phyloP scores from a whole-genome alignment of 2,113 vertebrate genomes.

The Pygoscelis adeliae region DNA sequence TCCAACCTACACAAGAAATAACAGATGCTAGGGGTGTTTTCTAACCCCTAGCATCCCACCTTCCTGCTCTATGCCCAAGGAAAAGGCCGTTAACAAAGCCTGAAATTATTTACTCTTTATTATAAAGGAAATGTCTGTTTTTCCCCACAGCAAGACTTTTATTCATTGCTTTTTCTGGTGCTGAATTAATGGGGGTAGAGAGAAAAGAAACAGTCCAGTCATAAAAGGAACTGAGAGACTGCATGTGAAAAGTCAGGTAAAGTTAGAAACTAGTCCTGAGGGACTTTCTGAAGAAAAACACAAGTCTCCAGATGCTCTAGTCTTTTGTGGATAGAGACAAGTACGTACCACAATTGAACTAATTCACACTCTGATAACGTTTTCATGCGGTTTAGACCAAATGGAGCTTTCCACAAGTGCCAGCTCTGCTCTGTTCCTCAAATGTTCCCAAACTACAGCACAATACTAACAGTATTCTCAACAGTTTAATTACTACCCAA shows the following conservation, averaged over 20 bases:
- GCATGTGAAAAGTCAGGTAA: not conserved
- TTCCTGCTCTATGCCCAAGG: not conserved
- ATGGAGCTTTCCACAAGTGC: not conserved
- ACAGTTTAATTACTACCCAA: not conserved
- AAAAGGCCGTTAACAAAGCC: not conserved
- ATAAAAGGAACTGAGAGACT: not conserved
- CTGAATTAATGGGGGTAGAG: not conserved
- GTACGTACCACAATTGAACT: rapidly evolving
- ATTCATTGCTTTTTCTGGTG: not conserved
- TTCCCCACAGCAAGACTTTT: not conserved
- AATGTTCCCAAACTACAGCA: not conserved
- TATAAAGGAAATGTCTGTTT: not conserved
- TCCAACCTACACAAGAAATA: not conserved
- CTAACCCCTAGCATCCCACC: not conserved
- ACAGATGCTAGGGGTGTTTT: not conserved
- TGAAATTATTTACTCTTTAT: not conserved
- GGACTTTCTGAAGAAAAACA: conserved; percentile 29
- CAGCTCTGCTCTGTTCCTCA: not conserved
- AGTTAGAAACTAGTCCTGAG: not conserved
- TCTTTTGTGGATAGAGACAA: not conserved
- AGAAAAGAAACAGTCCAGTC: not conserved
- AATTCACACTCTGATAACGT: not conserved
- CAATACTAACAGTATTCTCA: not conserved
- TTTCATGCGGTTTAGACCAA: not conserved
- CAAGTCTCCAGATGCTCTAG: not conserved